Conservation (phyloP, 2,797 vertebrate species). For the Trachurus trachurus region DNA sequence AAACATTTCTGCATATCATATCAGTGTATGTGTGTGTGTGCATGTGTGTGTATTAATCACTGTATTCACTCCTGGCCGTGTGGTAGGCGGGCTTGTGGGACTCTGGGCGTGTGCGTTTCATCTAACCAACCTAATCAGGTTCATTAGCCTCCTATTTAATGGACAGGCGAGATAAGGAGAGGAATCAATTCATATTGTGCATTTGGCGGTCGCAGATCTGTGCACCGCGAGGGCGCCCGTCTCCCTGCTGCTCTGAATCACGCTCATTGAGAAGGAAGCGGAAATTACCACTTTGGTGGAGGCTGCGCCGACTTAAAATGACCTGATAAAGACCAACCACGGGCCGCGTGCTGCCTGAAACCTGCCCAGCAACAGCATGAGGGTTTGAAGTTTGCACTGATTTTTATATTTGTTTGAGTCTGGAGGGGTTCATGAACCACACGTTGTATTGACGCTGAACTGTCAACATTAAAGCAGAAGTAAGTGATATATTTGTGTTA, state of each 20-base stretch:
- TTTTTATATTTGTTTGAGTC: not conserved
- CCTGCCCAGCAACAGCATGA: constrained; percentile 4
- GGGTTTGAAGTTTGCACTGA: not conserved
- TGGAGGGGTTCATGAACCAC: not conserved
- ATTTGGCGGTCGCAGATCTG: constrained; percentile 52
- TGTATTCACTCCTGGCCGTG: not conserved
- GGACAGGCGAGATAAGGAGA: constrained; percentile 56
- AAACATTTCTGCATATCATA: no score
- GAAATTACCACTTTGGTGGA: constrained; percentile 45
- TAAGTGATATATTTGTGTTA: no score
- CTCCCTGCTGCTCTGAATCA: constrained; percentile 52
- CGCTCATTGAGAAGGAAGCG: constrained; percentile 53
- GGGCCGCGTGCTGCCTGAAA: constrained; percentile 18
- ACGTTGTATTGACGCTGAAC: not conserved
- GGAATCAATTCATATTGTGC: constrained; percentile 72
- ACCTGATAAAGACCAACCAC: constrained; percentile 55
- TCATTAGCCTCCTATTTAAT: constrained; percentile 71
- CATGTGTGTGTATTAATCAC: constrained; percentile 32
- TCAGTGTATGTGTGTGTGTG: not conserved
- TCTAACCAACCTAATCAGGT: constrained; percentile 56
- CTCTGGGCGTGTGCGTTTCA: constrained; percentile 50
- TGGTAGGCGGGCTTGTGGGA: constrained; percentile 37
- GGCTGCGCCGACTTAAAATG: constrained; percentile 50
- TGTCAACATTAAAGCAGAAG: no score
- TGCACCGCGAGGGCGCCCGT: not conserved